Evolutionary conservation across 2,797 vertebrate genomes (phyloP).

Genomic region (Enteromius treurensis): DNA sequence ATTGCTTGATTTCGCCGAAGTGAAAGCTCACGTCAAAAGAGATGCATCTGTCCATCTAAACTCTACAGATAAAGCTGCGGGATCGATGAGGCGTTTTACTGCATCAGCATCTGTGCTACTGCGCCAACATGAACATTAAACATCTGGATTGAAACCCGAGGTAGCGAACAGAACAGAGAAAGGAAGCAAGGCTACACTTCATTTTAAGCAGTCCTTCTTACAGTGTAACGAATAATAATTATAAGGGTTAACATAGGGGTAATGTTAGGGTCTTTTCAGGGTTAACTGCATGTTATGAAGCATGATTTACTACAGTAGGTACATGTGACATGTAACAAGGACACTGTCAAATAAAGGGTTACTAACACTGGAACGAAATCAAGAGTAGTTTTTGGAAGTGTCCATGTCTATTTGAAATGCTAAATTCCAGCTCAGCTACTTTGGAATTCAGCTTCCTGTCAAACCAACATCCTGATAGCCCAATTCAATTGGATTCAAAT

Average conservation of each 20-base stretch:
- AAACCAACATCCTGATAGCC: background rate
- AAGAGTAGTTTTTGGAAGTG: background rate
- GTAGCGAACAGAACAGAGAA: background rate
- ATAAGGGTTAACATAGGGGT: background rate
- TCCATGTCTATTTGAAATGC: background rate
- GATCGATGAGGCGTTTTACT: conserved; percentile 3
- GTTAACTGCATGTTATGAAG: background rate
- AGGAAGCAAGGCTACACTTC: background rate
- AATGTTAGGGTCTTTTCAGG: background rate
- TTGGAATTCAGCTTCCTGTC: background rate
- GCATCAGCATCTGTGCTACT: conserved; percentile 5
- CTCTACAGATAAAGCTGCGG: too few relatives aligned
- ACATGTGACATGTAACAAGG: background rate
- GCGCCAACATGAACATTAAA: background rate
- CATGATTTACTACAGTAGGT: background rate
- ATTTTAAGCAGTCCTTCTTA: background rate
- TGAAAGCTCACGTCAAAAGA: conserved; percentile 48
- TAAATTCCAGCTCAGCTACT: background rate
- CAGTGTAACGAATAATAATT: background rate
- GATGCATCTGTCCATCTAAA: background rate
- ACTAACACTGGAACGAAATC: background rate
- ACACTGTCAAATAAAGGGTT: background rate
- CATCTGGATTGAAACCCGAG: background rate
- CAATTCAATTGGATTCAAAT: background rate
- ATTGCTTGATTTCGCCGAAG: conserved; percentile 69